A percentile compares a stretch with the other conserved stretches of the same genome.
phyloP scores from a whole-genome alignment of 2,888 invertebrate genomes.

The Myopa testacea region DNA sequence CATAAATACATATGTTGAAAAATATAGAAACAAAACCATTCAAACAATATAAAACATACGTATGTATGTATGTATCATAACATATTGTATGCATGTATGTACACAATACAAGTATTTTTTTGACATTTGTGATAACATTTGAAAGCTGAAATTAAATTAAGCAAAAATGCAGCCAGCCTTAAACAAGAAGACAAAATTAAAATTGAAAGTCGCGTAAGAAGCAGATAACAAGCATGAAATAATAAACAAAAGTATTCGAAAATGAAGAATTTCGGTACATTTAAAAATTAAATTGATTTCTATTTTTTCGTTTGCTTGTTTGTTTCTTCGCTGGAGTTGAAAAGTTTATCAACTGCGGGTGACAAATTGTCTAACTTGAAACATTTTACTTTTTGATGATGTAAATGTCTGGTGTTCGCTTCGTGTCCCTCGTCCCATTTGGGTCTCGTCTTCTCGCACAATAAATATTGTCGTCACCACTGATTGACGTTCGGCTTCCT shows the following conservation, averaged over 20 bases:
- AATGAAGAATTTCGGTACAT: neutral
- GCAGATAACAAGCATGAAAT: neutral
- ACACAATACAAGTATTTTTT: constrained; percentile 2
- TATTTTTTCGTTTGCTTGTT: neutral
- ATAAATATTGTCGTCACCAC: constrained; percentile 8
- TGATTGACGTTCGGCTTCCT: constrained; percentile 18
- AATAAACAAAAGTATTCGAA: neutral
- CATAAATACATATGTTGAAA: too few relatives aligned
- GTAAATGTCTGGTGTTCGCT: neutral
- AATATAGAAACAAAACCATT: too few relatives aligned
- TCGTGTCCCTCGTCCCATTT: neutral
- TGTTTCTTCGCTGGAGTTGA: neutral
- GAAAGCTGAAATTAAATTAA: constrained; percentile 24
- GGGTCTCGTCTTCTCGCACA: neutral
- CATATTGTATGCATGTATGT: neutral
- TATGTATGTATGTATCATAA: neutral
- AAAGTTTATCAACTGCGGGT: constrained; percentile 20
- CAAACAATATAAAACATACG: neutral
- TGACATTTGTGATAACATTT: constrained; percentile 36
- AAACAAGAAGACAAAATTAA: constrained; percentile 12
- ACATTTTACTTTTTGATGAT: neutral
- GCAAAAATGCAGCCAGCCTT: constrained; percentile 22
- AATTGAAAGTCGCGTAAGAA: constrained; percentile 7
- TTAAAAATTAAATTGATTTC: neutral
- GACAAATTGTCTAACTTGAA: constrained; percentile 25